These are phyloP conservation scores for Mactra quadrangularis DNA, from an alignment of 1,140 invertebrate genomes.

Conservation along the genomic window DNA sequence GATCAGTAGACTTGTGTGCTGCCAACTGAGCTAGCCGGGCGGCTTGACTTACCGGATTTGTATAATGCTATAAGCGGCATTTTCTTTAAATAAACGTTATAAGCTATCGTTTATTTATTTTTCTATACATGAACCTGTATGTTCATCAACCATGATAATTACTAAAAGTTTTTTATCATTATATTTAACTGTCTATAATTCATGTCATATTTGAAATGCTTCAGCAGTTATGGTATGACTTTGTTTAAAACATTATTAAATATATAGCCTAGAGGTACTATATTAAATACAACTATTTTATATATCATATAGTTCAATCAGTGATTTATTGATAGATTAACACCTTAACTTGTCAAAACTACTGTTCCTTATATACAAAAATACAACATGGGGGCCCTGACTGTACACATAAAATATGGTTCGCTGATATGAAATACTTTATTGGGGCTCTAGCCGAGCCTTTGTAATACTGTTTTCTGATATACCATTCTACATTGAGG, in stretches of 20 bases:
- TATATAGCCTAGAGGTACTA: slow-evolving; percentile 26
- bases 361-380: neutral
- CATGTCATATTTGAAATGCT: no score
- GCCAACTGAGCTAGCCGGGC: no score
- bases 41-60: no score
- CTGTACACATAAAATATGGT: neutral
- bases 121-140: no score
- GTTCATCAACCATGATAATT: no score
- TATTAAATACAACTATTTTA: slow-evolving; percentile 41
- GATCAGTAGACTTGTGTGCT: no score
- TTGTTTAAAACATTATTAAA: slow-evolving; percentile 37
- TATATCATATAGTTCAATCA: slow-evolving; percentile 32
- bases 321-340: neutral
- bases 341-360: slow-evolving; percentile 40
- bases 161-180: no score
- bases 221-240: neutral
- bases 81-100: no score
- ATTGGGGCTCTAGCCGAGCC: neutral
- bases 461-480: neutral
- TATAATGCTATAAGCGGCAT: no score
- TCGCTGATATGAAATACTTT: neutral
- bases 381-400: neutral
- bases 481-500: neutral
- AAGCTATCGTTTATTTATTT: no score
- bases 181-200: no score